Evolutionary conservation across 2,797 vertebrate genomes (phyloP), one percentile per base, ranked within the genome.

Genomic region (Pogonophryne albipinna): DNA sequence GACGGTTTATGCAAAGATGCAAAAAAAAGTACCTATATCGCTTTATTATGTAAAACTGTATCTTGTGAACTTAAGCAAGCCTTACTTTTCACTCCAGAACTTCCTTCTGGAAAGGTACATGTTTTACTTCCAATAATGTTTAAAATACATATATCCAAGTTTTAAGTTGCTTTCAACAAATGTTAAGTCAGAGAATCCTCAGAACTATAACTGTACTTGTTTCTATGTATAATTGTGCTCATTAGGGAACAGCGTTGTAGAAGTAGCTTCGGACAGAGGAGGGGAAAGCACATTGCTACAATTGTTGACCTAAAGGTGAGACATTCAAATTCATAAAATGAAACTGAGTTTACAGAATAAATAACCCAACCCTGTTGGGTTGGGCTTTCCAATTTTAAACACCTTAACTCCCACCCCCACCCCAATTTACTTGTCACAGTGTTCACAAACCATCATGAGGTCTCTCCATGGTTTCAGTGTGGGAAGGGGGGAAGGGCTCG

Each of bases 341-440:
- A 66, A 56, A 19, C 44, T 17, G n/a, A 27, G 27, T 17, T 49
- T 16, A 16, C 14, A 41, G 4, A 38, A 46, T 6, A 69, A 58
- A 55, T 38, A 66, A 57, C 60, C n/a, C n/a, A n/a, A n/a, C n/a
- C n/a, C n/a, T 52, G 45, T 47, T 45, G 14, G 12, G 20, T 41
- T 50, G 3, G 16, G 47, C n/a, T 59, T 53, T 68, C 27, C 51
- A 41, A 16, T 27, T 71, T 85, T 76, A 71, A 71, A 78, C 67
- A 76, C 23, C 52, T 9, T 0, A 49, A 57, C 42, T 67, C 49
- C 53, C 68, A 71, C 66, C 69, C 76, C 16, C 67, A 46, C 44
- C 67, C 49, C 47, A 58, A 73, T 85, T 88, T 83, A 78, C 73
- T 76, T 83, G 84, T 87, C 80, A 82, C 23, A 34, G 46, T 57